Evolutionary conservation across 2,113 vertebrate genomes (phyloP).

Genomic region (Oxygymnocypris stewartii): DNA sequence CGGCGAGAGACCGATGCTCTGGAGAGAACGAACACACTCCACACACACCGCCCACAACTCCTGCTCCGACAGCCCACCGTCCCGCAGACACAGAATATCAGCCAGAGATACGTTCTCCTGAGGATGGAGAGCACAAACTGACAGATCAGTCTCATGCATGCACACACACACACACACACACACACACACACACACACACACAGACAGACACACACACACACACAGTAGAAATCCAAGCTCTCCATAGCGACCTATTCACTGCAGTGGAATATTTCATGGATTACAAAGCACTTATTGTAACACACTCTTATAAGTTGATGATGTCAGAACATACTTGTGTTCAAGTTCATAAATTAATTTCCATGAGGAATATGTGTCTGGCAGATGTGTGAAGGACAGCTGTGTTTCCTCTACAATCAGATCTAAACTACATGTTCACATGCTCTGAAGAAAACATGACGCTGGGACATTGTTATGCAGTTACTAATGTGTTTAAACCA

Average conservation of each 20-base stretch:
- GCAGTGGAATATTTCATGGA: not conserved
- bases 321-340: not conserved
- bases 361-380: not conserved
- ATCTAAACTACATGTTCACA: no score
- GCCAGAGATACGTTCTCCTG: constrained; percentile 98
- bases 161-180: not conserved
- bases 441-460: not conserved
- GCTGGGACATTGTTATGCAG: not conserved
- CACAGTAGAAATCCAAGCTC: not conserved
- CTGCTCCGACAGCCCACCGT: constrained; percentile 88
- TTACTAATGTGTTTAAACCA: not conserved
- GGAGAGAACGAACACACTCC: constrained; percentile 87
- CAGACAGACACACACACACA: not conserved
- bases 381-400: not conserved
- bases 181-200: no score
- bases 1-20: constrained; percentile 84
- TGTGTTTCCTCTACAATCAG: not conserved
- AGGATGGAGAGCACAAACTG: constrained; percentile 50
- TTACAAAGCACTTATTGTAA: not conserved
- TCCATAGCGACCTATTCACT: not conserved
- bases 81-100: constrained; percentile 91
- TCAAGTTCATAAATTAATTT: not conserved
- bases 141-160: constrained; percentile 55
- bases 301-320: not conserved
- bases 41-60: constrained; percentile 94